These are phyloP conservation scores for Limnephilus auricula DNA, from an alignment of 2,888 invertebrate genomes.

Conservation along the genomic window DNA sequence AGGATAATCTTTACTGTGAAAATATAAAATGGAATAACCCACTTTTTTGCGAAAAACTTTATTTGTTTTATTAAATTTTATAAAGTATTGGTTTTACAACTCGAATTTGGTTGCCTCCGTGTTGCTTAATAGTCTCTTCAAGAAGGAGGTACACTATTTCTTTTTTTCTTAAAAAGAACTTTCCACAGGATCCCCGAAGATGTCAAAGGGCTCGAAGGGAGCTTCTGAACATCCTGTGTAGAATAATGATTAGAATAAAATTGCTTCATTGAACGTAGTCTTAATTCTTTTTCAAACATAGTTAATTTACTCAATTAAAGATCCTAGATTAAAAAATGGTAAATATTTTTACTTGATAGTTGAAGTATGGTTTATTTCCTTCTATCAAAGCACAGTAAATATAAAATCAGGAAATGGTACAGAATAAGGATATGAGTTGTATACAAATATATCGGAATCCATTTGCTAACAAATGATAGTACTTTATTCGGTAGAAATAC, in stretches of 20 bases:
- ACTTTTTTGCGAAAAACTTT: background rate
- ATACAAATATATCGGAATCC: slow-evolving; percentile 58
- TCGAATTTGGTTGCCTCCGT: background rate
- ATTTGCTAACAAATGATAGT: slow-evolving; percentile 64
- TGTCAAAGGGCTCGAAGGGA: background rate
- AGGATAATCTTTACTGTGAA: background rate
- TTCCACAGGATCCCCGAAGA: background rate
- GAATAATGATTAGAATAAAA: background rate
- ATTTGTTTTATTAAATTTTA: background rate
- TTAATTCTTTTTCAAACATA: too few relatives aligned
- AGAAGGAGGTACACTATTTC: too few relatives aligned
- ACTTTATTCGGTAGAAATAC: slow-evolving; percentile 62
- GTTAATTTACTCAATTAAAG: too few relatives aligned
- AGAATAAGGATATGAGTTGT: slow-evolving; percentile 53
- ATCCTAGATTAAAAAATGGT: background rate
- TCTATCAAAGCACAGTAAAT: background rate
- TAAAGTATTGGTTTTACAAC: too few relatives aligned
- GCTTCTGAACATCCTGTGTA: background rate
- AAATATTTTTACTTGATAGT: background rate
- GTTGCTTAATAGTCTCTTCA: background rate
- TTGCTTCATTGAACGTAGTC: too few relatives aligned
- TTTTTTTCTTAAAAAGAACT: background rate
- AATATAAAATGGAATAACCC: background rate
- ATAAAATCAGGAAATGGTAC: slow-evolving; percentile 46
- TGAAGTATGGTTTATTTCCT: background rate